A percentile compares a stretch with the other conserved stretches of the same genome.
These are phyloP conservation scores for Sanderia malayensis DNA, from an alignment of 30 jellyfish, hydroid and myxozoan species.

Conservation along the genomic window DNA sequence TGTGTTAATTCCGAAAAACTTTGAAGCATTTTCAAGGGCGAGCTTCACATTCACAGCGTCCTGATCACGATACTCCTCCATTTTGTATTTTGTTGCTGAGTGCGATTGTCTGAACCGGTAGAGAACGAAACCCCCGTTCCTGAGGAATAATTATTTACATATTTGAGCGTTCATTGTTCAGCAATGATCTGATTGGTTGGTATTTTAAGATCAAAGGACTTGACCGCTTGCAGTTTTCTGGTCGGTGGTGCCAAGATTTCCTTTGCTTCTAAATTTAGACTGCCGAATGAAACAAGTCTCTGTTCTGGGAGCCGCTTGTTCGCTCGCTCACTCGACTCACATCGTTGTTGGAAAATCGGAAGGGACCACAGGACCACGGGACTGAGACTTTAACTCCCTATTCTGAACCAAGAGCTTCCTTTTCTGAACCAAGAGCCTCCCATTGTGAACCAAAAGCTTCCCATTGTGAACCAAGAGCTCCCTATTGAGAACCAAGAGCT, in stretches of 20 bases:
- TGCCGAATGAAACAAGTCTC: slow-evolving; percentile 41
- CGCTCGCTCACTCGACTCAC: slow-evolving; percentile 9
- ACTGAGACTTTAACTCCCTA: slow-evolving; percentile 3
- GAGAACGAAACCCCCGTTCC: slow-evolving; percentile 16
- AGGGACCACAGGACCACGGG: too few relatives aligned
- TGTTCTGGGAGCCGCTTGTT: slow-evolving; percentile 3
- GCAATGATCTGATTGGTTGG: slow-evolving; percentile 26
- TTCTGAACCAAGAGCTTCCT: too few relatives aligned
- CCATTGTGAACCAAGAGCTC: too few relatives aligned
- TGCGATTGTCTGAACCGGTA: too few relatives aligned
- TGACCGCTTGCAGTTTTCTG: slow-evolving; percentile 31
- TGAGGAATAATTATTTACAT: slow-evolving; percentile 7
- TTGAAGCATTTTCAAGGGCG: slow-evolving; percentile 20
- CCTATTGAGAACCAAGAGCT: too few relatives aligned
- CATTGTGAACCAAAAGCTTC: too few relatives aligned
- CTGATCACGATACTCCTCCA: slow-evolving; percentile 13
- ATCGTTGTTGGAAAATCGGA: neutral
- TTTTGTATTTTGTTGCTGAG: neutral
- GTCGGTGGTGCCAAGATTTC: slow-evolving; percentile 23
- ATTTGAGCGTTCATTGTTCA: slow-evolving; percentile 16
- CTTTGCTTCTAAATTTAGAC: slow-evolving; percentile 27
- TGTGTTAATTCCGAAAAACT: slow-evolving; percentile 10
- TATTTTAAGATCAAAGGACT: slow-evolving; percentile 16
- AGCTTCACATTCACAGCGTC: slow-evolving; percentile 18
- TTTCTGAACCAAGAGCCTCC: too few relatives aligned